phyloP scores from a whole-genome alignment of 2,797 vertebrate species.

The Chelmon rostratus region DNA sequence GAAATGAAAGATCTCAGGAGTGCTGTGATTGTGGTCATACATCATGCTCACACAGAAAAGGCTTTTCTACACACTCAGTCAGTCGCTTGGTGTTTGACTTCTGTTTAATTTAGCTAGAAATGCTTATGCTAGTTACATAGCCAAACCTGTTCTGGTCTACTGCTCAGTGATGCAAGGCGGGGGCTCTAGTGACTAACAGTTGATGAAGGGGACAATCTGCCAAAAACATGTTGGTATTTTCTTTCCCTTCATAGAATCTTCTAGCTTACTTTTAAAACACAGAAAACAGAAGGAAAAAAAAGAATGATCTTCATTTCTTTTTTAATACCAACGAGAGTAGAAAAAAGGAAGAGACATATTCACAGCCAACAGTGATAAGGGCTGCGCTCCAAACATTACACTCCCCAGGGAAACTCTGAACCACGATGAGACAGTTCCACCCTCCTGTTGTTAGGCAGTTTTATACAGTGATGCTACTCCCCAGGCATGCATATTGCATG shows the following conservation, averaged over 20 bases:
- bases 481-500: conserved; percentile 66
- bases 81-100: too few species aligned
- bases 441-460: conserved; percentile 49
- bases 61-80: too few species aligned
- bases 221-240: not conserved
- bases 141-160: too few species aligned
- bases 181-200: too few species aligned
- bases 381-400: conserved; percentile 30
- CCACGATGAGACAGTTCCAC: conserved; percentile 49
- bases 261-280: not conserved
- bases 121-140: too few species aligned
- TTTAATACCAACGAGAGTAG: not conserved
- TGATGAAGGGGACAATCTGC: not conserved
- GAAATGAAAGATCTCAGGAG: too few species aligned
- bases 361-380: conserved; percentile 30
- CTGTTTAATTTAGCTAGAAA: too few species aligned
- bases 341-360: conserved; percentile 28
- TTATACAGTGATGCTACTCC: conserved; percentile 43
- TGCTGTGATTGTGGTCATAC: too few species aligned
- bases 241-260: too few species aligned
- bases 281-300: not conserved
- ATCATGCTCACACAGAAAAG: too few species aligned
- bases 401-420: conserved; percentile 26
- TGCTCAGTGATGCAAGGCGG: too few species aligned
- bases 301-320: not conserved